phyloP scores from a whole-genome alignment of 2,113 vertebrate species.

The Alouatta palliata region DNA sequence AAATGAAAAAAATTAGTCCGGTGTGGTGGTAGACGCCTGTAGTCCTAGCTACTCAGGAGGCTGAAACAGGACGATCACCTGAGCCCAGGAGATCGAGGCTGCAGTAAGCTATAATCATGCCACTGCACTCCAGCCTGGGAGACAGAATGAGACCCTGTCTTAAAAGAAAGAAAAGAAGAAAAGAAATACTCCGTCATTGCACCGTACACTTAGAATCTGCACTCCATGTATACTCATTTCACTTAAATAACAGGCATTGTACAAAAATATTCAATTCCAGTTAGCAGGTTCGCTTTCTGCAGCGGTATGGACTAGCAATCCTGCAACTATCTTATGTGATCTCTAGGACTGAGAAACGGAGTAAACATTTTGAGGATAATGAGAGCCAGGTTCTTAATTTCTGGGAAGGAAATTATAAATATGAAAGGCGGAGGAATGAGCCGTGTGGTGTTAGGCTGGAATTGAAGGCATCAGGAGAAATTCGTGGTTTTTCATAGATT shows the following conservation, averaged over 20 bases:
- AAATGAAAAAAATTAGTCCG: too few species aligned
- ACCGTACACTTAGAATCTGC: background rate
- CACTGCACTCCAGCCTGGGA: too few species aligned
- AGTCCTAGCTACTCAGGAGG: too few species aligned
- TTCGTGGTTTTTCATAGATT: background rate
- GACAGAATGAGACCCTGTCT: too few species aligned
- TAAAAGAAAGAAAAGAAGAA: too few species aligned
- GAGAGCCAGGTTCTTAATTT: background rate
- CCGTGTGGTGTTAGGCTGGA: background rate
- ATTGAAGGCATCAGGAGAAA: background rate
- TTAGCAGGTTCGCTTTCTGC: background rate
- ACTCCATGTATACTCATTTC: background rate
- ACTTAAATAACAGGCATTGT: background rate
- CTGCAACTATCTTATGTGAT: background rate
- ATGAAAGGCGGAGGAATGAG: background rate
- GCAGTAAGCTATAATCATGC: too few species aligned
- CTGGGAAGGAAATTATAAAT: background rate
- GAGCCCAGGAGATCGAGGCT: too few species aligned
- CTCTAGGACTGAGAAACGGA: background rate
- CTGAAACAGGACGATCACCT: too few species aligned
- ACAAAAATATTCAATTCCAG: background rate
- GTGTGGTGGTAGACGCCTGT: too few species aligned
- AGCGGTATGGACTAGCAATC: background rate
- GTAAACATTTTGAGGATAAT: background rate
- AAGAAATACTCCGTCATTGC: background rate